Percentiles rank a stretch among this genome's conserved stretches.
Conservation (phyloP, 1,140 invertebrate genomes). For the Trypoxylus dichotomus region DNA sequence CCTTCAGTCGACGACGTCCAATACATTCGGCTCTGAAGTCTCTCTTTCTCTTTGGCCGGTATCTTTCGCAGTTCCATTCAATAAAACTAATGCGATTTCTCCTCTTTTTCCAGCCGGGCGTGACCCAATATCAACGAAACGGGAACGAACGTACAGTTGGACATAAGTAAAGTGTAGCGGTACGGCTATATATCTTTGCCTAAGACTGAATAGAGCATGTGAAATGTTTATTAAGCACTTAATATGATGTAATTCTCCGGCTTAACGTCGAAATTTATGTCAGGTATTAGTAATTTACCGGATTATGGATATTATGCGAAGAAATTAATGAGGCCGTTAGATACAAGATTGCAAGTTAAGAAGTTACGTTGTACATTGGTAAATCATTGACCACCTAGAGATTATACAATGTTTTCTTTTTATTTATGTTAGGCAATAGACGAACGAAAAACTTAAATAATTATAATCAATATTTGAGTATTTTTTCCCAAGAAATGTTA, state of each 20-base stretch:
- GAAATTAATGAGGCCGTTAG: not conserved
- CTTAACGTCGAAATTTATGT: constrained; percentile 3
- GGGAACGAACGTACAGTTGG: not conserved
- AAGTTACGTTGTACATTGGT: too few species aligned
- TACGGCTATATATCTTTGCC: not conserved
- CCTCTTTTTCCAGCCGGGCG: not conserved
- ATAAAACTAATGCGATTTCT: constrained; percentile 24
- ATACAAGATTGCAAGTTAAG: not conserved
- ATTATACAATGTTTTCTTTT: too few species aligned
- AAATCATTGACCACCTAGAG: too few species aligned
- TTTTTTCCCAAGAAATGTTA: too few species aligned
- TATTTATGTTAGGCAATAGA: too few species aligned
- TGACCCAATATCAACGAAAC: constrained; percentile 1
- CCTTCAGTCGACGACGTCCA: not conserved
- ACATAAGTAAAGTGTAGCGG: not conserved
- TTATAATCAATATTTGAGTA: too few species aligned
- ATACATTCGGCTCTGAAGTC: not conserved
- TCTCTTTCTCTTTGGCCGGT: not conserved
- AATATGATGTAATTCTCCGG: not conserved
- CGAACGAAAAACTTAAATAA: too few species aligned
- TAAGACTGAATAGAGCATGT: not conserved
- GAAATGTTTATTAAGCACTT: constrained; percentile 3
- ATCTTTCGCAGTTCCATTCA: constrained; percentile 14
- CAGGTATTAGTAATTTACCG: constrained; percentile 6
- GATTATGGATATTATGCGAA: not conserved